Conservation (phyloP, 2,797 vertebrate species). For the Micrastur ruficollis region DNA sequence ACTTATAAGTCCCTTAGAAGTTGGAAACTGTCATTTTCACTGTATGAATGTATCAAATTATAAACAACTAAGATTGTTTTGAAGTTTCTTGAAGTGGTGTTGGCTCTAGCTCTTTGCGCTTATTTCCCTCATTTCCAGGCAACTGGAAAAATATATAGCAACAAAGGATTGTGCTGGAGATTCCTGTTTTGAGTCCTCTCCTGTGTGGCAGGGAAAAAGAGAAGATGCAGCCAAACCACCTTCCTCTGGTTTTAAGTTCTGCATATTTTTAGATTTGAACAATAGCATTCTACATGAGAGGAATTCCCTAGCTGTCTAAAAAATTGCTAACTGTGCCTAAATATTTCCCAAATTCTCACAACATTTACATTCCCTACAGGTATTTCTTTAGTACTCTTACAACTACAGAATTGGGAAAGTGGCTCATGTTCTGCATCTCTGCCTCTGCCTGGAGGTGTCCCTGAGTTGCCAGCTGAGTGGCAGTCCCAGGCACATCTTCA, state of each 20-base stretch:
- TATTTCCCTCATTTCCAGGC: background rate
- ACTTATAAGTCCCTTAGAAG: background rate
- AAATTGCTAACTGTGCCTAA: background rate
- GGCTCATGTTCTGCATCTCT: background rate
- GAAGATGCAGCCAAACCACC: background rate
- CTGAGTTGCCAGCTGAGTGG: background rate
- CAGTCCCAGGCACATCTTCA: background rate
- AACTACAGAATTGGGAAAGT: background rate
- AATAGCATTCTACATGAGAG: background rate
- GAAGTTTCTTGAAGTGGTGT: background rate
- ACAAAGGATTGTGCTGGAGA: background rate
- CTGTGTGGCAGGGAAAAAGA: background rate
- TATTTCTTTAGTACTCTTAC: background rate
- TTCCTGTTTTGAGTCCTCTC: background rate
- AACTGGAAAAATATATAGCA: background rate
- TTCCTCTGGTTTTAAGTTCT: background rate
- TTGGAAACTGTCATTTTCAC: background rate
- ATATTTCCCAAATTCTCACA: background rate
- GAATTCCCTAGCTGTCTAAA: background rate
- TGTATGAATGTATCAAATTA: background rate
- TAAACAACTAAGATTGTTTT: background rate
- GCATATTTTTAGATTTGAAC: background rate
- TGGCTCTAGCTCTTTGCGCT: background rate
- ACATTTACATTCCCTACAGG: background rate
- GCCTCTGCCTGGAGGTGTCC: background rate